Evolutionary conservation across 1,140 invertebrate species (phyloP).

Genomic region (Zaprionus ghesquierei): DNA sequence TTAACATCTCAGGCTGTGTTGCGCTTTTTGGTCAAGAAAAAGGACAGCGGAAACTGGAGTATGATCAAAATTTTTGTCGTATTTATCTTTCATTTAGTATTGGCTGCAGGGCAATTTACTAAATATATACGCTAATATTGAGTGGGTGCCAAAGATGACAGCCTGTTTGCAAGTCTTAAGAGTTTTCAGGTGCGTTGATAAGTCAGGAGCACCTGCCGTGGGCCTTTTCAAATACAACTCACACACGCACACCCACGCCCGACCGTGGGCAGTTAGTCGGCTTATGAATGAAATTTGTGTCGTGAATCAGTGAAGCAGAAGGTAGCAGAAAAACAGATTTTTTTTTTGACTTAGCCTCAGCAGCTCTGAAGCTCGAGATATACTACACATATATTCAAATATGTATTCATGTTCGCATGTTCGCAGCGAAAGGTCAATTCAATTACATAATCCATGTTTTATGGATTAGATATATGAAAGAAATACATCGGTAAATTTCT

Average conservation of each 20-base stretch:
- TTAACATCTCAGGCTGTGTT: slow-evolving; percentile 17
- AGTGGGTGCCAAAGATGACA: slow-evolving; percentile 7
- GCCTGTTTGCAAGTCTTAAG: background rate
- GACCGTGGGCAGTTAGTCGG: background rate
- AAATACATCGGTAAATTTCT: too few species aligned
- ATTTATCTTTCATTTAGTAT: slow-evolving; percentile 61
- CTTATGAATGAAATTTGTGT: background rate
- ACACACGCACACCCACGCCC: background rate
- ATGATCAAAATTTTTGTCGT: slow-evolving; percentile 51
- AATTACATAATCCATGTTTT: background rate
- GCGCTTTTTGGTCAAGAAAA: slow-evolving; percentile 29
- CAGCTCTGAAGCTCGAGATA: too few species aligned
- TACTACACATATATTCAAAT: background rate
- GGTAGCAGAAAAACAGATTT: background rate
- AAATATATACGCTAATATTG: slow-evolving; percentile 2
- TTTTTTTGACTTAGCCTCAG: background rate
- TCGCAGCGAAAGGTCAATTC: background rate
- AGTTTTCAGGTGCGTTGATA: background rate
- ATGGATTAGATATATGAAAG: too few species aligned
- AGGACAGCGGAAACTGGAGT: background rate
- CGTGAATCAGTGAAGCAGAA: background rate
- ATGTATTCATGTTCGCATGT: too few species aligned
- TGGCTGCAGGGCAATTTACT: slow-evolving; percentile 17
- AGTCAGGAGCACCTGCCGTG: background rate
- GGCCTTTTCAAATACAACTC: background rate